Percentiles rank a stretch among this genome's conserved stretches.
Conservation (phyloP, 1,140 invertebrate genomes). For the Eufriesea mexicana region DNA sequence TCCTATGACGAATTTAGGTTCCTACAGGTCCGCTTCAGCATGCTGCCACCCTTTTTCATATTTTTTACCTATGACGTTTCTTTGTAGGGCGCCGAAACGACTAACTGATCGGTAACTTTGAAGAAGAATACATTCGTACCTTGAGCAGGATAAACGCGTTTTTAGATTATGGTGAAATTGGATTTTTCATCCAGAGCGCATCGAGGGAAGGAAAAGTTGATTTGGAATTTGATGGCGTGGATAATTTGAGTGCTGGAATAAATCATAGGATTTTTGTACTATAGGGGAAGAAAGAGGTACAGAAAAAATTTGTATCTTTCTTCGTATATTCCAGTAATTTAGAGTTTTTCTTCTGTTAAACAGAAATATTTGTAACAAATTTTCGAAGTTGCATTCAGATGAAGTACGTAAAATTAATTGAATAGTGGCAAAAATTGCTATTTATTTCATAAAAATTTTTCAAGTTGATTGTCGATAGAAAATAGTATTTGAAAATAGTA, state of each 20-base stretch:
- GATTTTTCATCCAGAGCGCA: not conserved
- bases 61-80: constrained; percentile 27
- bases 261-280: not conserved
- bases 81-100: not conserved
- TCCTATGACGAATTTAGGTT: constrained; percentile 54
- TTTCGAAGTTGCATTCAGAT: not conserved
- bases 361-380: not conserved
- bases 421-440: not conserved
- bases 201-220: no score
- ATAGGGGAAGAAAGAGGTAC: not conserved
- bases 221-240: not conserved
- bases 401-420: not conserved
- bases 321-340: not conserved
- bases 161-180: not conserved
- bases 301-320: not conserved
- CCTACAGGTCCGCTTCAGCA: no score
- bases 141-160: not conserved
- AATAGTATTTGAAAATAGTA: not conserved
- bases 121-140: not conserved
- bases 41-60: not conserved
- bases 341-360: no score
- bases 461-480: no score
- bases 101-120: not conserved
- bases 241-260: not conserved
- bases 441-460: not conserved